Evolutionary conservation across 2,888 invertebrate genomes (phyloP).

Genomic region (Agrotis exclamationis): DNA sequence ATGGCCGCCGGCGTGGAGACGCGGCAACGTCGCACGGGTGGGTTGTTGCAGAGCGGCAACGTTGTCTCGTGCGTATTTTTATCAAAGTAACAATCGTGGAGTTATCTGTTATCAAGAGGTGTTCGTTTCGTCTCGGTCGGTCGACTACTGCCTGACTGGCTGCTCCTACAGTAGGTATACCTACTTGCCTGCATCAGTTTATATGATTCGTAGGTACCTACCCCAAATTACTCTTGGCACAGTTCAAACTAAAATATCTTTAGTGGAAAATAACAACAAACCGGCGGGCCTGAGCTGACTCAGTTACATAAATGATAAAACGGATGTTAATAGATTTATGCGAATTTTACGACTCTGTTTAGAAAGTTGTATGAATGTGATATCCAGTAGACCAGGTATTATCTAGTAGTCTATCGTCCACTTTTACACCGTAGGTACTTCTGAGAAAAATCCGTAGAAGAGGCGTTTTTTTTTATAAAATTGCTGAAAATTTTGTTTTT

Average conservation of each 20-base stretch:
- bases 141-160: constrained; percentile 18
- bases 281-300: constrained; percentile 65
- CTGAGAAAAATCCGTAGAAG: no score
- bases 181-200: constrained; percentile 30
- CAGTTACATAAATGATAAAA: constrained; percentile 53
- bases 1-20: constrained; percentile 77
- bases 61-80: constrained; percentile 84
- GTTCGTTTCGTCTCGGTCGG: constrained; percentile 65
- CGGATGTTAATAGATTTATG: constrained; percentile 53
- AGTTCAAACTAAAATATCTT: constrained; percentile 42
- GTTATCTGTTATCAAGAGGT: constrained; percentile 79
- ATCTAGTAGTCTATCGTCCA: constrained; percentile 8
- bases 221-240: constrained; percentile 51
- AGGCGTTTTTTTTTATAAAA: neutral
- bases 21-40: constrained; percentile 80
- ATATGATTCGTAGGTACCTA: constrained; percentile 15
- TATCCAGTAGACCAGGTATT: constrained; percentile 9
- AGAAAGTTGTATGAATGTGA: constrained; percentile 43
- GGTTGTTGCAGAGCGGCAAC: constrained; percentile 77
- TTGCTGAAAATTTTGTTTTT: neutral
- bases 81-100: constrained; percentile 76
- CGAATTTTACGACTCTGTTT: constrained; percentile 48
- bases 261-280: constrained; percentile 61
- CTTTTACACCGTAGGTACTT: no score
- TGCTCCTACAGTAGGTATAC: constrained; percentile 20